A percentile compares a stretch with the other conserved stretches of the same genome.
These are phyloP conservation scores for Magallana gigas DNA, from an alignment of 1,140 invertebrate species.

Conservation along the genomic window DNA sequence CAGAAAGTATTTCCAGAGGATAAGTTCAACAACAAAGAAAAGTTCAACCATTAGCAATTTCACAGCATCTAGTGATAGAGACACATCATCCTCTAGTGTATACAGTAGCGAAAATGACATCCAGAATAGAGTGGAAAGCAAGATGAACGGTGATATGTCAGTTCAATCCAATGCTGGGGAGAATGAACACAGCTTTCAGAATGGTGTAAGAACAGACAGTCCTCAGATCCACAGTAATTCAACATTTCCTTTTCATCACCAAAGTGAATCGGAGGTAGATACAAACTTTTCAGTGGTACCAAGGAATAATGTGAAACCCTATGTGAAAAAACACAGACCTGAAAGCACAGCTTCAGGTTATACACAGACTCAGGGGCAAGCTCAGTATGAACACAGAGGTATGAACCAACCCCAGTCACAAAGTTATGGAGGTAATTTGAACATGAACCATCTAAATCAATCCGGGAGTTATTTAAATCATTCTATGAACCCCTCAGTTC, in stretches of 20 bases:
- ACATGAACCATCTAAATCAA: neutral
- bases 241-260: neutral
- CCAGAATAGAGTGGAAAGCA: neutral
- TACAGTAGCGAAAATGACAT: neutral
- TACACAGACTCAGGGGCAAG: neutral
- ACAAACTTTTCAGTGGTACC: neutral
- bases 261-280: neutral
- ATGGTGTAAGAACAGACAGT: neutral
- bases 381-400: neutral
- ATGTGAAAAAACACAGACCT: conserved; percentile 12
- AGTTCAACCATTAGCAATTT: no score
- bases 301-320: neutral
- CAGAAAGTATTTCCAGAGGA: conserved; percentile 20
- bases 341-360: neutral
- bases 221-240: neutral
- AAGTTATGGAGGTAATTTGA: neutral
- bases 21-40: neutral
- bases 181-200: neutral
- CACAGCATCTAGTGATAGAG: neutral
- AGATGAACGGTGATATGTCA: neutral
- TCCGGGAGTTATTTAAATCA: no score
- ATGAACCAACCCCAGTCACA: neutral
- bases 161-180: neutral
- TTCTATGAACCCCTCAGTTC: no score
- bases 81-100: neutral